Evolutionary conservation across 37 sponge, comb jelly and placozoan species (phyloP).

Genomic region (Hexactinellida sp.): DNA sequence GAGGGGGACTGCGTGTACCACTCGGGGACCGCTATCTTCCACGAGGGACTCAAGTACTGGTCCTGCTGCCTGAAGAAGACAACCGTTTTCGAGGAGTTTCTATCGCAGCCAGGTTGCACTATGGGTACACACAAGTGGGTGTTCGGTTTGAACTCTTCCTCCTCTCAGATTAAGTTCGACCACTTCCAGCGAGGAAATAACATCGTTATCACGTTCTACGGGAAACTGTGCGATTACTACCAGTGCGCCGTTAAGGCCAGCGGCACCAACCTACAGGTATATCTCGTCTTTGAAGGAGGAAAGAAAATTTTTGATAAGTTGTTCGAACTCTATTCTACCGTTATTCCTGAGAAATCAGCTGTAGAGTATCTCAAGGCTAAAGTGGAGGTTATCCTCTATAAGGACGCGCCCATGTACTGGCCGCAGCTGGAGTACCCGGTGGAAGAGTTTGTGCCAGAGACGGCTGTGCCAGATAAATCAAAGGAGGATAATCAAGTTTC

Average conservation of each 20-base stretch:
- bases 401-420: constrained; percentile 32
- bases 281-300: constrained; percentile 36
- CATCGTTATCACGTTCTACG: constrained; percentile 53
- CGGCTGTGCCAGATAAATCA: neutral
- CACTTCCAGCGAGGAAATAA: constrained; percentile 64
- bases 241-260: constrained; percentile 51
- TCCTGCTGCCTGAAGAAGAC: constrained; percentile 76
- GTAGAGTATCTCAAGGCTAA: constrained; percentile 55
- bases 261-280: constrained; percentile 25
- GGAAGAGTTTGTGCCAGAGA: neutral
- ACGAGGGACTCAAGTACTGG: constrained; percentile 61
- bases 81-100: constrained; percentile 77
- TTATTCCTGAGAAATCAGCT: constrained; percentile 39
- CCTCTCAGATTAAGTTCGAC: constrained; percentile 27
- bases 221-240: constrained; percentile 59
- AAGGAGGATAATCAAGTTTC: no score
- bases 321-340: constrained; percentile 40
- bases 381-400: constrained; percentile 58
- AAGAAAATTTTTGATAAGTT: constrained; percentile 18
- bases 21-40: neutral
- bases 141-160: neutral
- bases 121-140: constrained; percentile 72
- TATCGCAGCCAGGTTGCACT: constrained; percentile 68
- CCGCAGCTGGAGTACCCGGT: constrained; percentile 19
- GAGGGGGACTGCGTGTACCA: neutral